Evolutionary conservation across 2,888 invertebrate species (phyloP).

Genomic region (Conus canariensis): DNA sequence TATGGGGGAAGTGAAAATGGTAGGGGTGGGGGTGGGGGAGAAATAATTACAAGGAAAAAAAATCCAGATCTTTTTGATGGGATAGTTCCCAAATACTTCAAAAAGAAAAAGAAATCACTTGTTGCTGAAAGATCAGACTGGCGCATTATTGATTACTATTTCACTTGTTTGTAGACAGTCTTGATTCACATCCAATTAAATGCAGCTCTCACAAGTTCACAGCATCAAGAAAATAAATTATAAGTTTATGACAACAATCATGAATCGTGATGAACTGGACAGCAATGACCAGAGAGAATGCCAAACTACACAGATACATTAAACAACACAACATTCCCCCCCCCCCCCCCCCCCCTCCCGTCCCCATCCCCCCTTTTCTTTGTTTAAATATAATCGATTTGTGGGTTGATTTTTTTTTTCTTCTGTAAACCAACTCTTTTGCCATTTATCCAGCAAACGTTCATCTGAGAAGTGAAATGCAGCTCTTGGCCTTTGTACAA

Average conservation of each 20-base stretch:
- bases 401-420: not conserved
- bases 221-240: not conserved
- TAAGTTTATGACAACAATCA: too few relatives aligned
- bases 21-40: too few relatives aligned
- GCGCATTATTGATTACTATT: too few relatives aligned
- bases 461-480: constrained; percentile 11
- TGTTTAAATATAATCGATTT: not conserved
- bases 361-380: not conserved
- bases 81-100: too few relatives aligned
- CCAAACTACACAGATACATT: not conserved
- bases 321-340: constrained; percentile 23
- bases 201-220: not conserved
- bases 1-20: too few relatives aligned
- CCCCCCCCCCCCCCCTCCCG: too few relatives aligned
- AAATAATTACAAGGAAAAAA: too few relatives aligned
- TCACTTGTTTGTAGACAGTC: not conserved
- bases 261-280: too few relatives aligned
- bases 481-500: constrained; percentile 6
- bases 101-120: too few relatives aligned
- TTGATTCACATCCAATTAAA: not conserved
- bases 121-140: not conserved
- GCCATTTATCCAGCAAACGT: constrained; percentile 42
- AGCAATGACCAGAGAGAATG: not conserved
- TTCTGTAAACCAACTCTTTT: not conserved
- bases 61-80: too few relatives aligned